A percentile compares a stretch with the other conserved stretches of the same genome.
Evolutionary conservation across 2,113 vertebrate genomes (phyloP).

Genomic region (Amazona vittata): DNA sequence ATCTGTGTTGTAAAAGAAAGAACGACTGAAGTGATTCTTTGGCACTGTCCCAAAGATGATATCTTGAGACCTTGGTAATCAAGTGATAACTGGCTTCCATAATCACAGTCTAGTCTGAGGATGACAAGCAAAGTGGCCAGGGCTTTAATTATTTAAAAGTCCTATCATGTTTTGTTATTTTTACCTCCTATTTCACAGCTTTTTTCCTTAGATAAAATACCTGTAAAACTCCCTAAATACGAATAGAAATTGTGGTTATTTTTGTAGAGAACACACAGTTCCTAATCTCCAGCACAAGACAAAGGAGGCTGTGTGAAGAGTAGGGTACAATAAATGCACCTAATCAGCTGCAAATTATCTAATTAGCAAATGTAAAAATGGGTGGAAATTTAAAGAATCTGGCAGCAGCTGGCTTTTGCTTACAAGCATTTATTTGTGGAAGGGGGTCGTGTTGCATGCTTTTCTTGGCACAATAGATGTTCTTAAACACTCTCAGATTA

Average conservation of each 20-base stretch:
- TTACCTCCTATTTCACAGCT: not conserved
- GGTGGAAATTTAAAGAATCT: not conserved
- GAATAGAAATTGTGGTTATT: not conserved
- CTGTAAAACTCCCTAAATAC: not conserved
- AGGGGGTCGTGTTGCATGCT: not conserved
- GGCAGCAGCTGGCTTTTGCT: accelerated
- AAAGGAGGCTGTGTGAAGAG: not conserved
- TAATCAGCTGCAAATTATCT: not conserved
- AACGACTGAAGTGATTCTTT: not conserved
- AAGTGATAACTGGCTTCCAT: not conserved
- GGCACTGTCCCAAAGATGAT: not conserved
- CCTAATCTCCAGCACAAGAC: not conserved
- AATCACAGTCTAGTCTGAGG: not conserved
- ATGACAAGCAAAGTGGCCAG: not conserved
- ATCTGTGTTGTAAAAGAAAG: not conserved
- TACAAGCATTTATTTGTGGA: not conserved
- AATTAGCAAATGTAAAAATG: not conserved
- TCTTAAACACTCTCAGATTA: not conserved
- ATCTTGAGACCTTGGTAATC: not conserved
- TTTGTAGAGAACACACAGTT: not conserved
- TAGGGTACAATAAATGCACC: not conserved
- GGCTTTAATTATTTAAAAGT: constrained; percentile 8
- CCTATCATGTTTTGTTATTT: not conserved
- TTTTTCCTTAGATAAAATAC: not conserved
- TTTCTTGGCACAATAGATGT: not conserved